Base-by-base conservation (phyloP, 2,888 invertebrate genomes). In the Brenthis ino region DNA sequence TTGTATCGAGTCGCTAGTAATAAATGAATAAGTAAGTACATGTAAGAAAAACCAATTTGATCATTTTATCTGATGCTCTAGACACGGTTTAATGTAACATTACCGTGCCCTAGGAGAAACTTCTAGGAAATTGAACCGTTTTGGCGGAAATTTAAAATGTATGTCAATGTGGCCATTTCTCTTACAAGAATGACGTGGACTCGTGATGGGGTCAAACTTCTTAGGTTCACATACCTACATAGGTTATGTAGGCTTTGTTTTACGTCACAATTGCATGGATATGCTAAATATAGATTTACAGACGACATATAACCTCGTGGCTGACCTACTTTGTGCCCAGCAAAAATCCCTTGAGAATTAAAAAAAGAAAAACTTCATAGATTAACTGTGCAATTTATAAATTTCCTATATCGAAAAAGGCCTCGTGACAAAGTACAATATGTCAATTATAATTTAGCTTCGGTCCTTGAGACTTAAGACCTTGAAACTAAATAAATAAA, bases 261-360 rank as follows among this genome's bases (percentile, higher is more conserved):
- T 83, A 86, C 88, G 87, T 88, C 86, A 86, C 73, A 68, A 76
- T 80, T 75, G 82, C 83, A 83, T 81, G 80, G 75, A 76, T 70
- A 68, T 70, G 82, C 83, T 87, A 86, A 84, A 86, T 81, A 86
- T 87, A 88, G 84, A 77, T 74, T 73, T 69, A 63, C 61, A 70
- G 72, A 70, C 63, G 13, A 73, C 75, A 75, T 74, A 78, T 74
- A 78, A 76, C 78, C 78, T 77, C 77, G 75, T 78, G 75, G 75
- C 77, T 86, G 86, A 88, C 88, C 87, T 79, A 86, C 80, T 77
- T 79, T 60, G 67, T 54, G 58, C 53, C 24, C 51, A 60, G 65
- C 57, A 51, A 20, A 64, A 65, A 47, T 60, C 63, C 71, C 71
- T 71, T 68, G 68, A 58, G 43, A 48, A 28, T 20, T 54, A 47